Percentiles rank a stretch among this genome's conserved stretches.
Evolutionary conservation across 2,888 invertebrate species (phyloP).

Genomic region (Athalia circularis): DNA sequence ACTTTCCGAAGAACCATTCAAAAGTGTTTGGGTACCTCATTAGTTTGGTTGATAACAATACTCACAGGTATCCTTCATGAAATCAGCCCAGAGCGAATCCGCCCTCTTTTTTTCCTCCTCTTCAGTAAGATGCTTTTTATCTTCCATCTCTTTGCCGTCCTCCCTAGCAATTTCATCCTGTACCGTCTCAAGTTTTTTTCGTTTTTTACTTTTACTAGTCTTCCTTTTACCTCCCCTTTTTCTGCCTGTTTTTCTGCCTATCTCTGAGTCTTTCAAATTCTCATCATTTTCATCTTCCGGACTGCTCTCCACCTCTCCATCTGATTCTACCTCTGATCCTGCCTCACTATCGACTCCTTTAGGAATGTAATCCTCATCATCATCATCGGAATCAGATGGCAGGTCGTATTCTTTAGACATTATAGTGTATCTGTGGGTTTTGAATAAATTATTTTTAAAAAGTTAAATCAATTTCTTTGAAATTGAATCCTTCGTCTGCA

Average conservation of each 20-base stretch:
- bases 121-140: constrained; percentile 70
- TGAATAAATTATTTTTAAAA: background rate
- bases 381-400: constrained; percentile 82
- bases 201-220: constrained; percentile 57
- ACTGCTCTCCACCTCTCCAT: constrained; percentile 79
- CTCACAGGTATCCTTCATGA: constrained; percentile 82
- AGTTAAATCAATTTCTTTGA: too few species aligned
- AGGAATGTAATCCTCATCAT: constrained; percentile 87
- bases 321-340: constrained; percentile 82
- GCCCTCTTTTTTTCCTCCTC: constrained; percentile 83
- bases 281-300: constrained; percentile 76
- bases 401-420: constrained; percentile 74
- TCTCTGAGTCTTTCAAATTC: constrained; percentile 59
- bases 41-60: background rate
- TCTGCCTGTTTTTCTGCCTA: constrained; percentile 58
- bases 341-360: constrained; percentile 78
- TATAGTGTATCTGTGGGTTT: constrained; percentile 13
- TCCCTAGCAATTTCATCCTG: constrained; percentile 44
- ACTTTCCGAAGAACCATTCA: constrained; percentile 8
- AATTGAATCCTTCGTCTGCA: too few species aligned
- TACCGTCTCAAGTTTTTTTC: constrained; percentile 58
- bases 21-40: background rate
- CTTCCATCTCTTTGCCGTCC: constrained; percentile 51
- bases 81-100: constrained; percentile 88
- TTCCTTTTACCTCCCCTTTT: constrained; percentile 53